Evolutionary conservation across 2,888 invertebrate species (phyloP).

Genomic region (Fragum sueziense): DNA sequence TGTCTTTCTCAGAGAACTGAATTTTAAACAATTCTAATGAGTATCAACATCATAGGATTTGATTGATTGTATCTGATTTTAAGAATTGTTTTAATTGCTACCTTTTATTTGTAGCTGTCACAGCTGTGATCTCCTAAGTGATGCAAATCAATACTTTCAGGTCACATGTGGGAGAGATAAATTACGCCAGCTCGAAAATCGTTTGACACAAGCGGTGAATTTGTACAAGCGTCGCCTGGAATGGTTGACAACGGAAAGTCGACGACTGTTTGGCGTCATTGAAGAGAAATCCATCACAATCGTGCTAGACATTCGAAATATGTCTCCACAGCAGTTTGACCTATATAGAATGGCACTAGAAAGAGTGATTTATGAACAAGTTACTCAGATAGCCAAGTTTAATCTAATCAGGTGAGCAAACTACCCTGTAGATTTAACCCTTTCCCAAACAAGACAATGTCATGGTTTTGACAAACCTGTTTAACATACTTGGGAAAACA

Average conservation of each 20-base stretch:
- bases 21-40: no score
- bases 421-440: no score
- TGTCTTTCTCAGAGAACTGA: no score
- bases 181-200: slow-evolving; percentile 74
- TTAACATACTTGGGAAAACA: no score
- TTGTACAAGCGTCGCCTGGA: slow-evolving; percentile 79
- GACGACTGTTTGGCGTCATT: slow-evolving; percentile 81
- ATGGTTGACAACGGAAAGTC: slow-evolving; percentile 82
- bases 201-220: slow-evolving; percentile 75
- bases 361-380: slow-evolving; percentile 79
- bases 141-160: no score
- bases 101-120: no score
- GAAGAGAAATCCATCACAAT: slow-evolving; percentile 79
- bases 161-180: slow-evolving; percentile 77
- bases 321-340: slow-evolving; percentile 80
- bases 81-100: no score
- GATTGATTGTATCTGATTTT: no score
- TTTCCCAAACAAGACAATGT: no score
- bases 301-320: slow-evolving; percentile 80
- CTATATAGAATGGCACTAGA: slow-evolving; percentile 79
- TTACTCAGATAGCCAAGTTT: slow-evolving; percentile 79
- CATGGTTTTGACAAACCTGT: no score
- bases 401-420: slow-evolving; percentile 79
- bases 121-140: no score
- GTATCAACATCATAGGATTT: no score